phyloP scores from a whole-genome alignment of 2,888 invertebrate genomes.

The Plagodis dolabraria region DNA sequence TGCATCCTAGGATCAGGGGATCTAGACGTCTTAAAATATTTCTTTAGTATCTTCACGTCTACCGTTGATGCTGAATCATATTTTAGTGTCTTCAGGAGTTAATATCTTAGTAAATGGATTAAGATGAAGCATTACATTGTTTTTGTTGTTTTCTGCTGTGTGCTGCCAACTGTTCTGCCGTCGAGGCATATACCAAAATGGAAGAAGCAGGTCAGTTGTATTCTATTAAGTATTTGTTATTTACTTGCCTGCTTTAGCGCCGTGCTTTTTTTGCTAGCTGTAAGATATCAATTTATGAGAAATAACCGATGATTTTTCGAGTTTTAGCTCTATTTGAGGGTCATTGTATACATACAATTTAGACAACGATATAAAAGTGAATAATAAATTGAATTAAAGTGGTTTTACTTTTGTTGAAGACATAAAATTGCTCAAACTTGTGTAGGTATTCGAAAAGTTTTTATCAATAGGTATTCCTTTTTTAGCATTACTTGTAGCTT shows the following conservation, averaged over 20 bases:
- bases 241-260: slow-evolving; percentile 7
- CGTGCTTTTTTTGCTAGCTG: slow-evolving; percentile 18
- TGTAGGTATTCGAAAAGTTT: no score
- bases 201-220: slow-evolving; percentile 88
- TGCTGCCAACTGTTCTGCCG: slow-evolving; percentile 60
- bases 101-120: slow-evolving; percentile 17
- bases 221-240: neutral
- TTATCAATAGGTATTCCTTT: no score
- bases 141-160: slow-evolving; percentile 56
- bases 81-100: neutral
- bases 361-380: no score
- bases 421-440: no score
- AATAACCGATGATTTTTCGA: no score
- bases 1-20: neutral
- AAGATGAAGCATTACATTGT: slow-evolving; percentile 53
- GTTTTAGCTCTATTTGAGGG: no score
- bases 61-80: neutral
- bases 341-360: no score
- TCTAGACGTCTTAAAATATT: no score
- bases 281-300: neutral
- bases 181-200: slow-evolving; percentile 90
- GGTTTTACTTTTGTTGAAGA: no score
- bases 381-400: no score
- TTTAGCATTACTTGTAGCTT: neutral
- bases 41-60: neutral